Evolutionary conservation across 92 coral and sea anemone species (phyloP), one percentile per base, ranked within the genome.

Genomic region (Nematostella vectensis): DNA sequence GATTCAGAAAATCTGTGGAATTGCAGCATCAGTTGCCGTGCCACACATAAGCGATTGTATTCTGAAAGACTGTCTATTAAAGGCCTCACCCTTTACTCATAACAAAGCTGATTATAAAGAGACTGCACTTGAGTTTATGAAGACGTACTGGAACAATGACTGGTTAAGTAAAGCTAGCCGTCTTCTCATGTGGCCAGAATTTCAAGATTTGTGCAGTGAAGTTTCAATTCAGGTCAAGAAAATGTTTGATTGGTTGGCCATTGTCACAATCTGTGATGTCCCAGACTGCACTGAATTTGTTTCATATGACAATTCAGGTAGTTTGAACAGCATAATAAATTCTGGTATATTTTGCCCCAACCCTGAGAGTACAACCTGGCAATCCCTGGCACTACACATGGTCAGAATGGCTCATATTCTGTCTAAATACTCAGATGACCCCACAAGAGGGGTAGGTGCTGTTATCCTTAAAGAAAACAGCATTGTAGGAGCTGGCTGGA

Each of bases 381-480:
- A 83, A 56, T 65, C 74, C 53, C 57, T 75, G 28, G 93, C 96
- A 21, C 69, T 49, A 0, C 85, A 75, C 56, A 69, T 81, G 81
- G 52, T 84, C 19, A 57, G 83, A 31, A 73, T 88, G 63, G 88
- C 96, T 19, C 71, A 79, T 19, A 71, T 88, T 18, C 29, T 88
- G 33, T 66, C 94, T 0, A 73, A 78, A 39, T 48, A 62, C 16
- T 83, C 96, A 20, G 86, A 88, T 37, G 94, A 88, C 63, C 96
- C 96, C 3, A 62, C 54, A 8, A 63, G 84, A 16, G 96, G 96
- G 3, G 96, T 88, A 12, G 96, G 96, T 1, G 88, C 94, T 3
- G 80, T 88, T 8, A 67, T 83, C 17, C 45, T 76, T 44, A 54
- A 53, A 24, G 63, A 77, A 20, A 67, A 79, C 61, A 72, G 67